phyloP scores from a whole-genome alignment of 2,113 vertebrate genomes.

The Nymphicus hollandicus region DNA sequence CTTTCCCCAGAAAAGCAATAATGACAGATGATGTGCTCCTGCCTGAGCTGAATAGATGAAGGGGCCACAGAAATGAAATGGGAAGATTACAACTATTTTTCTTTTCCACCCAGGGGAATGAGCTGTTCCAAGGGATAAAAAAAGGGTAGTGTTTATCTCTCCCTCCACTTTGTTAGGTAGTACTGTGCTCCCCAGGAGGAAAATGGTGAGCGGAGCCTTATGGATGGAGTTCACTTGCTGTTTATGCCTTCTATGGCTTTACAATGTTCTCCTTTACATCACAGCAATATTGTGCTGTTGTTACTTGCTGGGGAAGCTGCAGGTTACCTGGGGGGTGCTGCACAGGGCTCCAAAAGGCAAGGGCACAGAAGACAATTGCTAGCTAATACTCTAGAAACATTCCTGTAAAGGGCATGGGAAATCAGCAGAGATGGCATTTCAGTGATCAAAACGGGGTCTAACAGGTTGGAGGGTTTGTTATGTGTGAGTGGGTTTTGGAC shows the following conservation, averaged over 20 bases:
- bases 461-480: background rate
- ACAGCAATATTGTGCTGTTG: background rate
- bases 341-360: background rate
- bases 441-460: background rate
- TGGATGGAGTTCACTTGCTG: background rate
- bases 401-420: background rate
- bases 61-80: background rate
- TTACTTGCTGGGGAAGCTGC: background rate
- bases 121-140: background rate
- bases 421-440: rapidly evolving
- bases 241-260: background rate
- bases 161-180: background rate
- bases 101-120: background rate
- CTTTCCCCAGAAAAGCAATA: background rate
- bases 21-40: background rate
- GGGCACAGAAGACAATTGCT: background rate
- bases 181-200: background rate
- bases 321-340: background rate
- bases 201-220: rapidly evolving
- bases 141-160: background rate
- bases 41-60: background rate
- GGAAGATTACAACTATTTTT: background rate
- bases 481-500: background rate
- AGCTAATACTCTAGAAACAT: background rate
- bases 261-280: background rate